phyloP scores from a whole-genome alignment of 2,888 invertebrate species.

The Macrostomum cliftonense region DNA sequence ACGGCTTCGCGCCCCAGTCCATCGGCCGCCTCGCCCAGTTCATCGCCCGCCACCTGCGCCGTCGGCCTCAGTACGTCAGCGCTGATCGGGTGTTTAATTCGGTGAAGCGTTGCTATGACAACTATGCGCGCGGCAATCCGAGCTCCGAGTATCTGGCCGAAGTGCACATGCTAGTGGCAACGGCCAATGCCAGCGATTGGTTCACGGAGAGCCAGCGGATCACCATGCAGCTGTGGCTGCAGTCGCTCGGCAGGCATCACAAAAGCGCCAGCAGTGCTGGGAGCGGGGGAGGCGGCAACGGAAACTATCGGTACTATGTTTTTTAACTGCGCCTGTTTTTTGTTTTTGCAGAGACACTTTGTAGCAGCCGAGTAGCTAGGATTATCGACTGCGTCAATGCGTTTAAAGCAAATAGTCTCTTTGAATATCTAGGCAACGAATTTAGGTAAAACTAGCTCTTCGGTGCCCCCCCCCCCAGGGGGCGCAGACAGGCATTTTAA shows the following conservation, averaged over 20 bases:
- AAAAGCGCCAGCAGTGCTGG: no score
- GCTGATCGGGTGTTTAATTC: conserved; percentile 21
- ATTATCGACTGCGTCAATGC: no score
- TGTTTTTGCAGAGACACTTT: no score
- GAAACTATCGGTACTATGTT: no score
- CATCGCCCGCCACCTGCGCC: conserved; percentile 20
- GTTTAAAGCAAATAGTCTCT: no score
- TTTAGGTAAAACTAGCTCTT: no score
- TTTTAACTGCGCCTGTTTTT: no score
- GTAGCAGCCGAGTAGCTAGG: no score
- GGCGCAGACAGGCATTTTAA: no score
- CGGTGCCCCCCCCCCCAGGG: no score
- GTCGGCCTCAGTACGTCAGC: conserved; percentile 23
- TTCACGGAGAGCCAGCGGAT: conserved; percentile 21
- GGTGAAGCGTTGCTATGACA: conserved; percentile 23
- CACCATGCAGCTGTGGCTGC: conserved; percentile 24
- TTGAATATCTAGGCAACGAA: no score
- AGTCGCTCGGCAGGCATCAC: conserved; percentile 5
- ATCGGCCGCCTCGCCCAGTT: conserved; percentile 22
- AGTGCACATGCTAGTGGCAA: conserved; percentile 31
- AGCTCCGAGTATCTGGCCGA: conserved; percentile 20
- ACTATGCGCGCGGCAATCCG: conserved; percentile 18
- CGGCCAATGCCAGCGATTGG: conserved; percentile 29
- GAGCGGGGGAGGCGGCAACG: no score
- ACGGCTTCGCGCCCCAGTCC: conserved; percentile 21